Conservation (phyloP, 2,888 invertebrate genomes). For the Morpho deidamia region DNA sequence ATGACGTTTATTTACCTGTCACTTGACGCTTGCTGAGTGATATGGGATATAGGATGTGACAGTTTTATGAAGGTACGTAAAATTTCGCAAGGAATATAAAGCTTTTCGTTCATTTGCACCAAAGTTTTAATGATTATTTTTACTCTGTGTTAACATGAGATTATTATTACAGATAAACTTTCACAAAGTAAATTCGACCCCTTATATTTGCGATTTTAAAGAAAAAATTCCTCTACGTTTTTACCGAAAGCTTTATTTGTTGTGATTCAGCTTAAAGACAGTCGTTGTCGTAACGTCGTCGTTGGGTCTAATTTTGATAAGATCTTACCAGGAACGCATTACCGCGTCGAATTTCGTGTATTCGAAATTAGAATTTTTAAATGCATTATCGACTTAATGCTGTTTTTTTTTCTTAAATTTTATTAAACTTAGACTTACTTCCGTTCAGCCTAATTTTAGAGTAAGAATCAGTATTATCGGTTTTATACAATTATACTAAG, state of each 20-base stretch:
- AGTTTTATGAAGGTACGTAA: background rate
- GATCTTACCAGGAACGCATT: slow-evolving; percentile 37
- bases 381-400: slow-evolving; percentile 13
- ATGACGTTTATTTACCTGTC: background rate
- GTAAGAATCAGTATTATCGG: background rate
- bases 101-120: background rate
- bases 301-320: background rate
- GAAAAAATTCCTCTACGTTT: too few relatives aligned
- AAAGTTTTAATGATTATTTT: too few relatives aligned
- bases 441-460: background rate
- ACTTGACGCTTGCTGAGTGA: background rate
- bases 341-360: slow-evolving; percentile 28
- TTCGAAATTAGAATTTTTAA: slow-evolving; percentile 15
- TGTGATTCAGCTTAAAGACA: too few relatives aligned
- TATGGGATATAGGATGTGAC: background rate
- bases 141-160: background rate
- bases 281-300: background rate
- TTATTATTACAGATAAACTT: too few relatives aligned
- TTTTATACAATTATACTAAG: background rate
- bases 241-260: too few relatives aligned
- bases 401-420: slow-evolving; percentile 3
- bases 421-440: background rate
- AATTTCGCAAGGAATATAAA: background rate
- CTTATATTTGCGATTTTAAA: too few relatives aligned
- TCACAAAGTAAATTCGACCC: too few relatives aligned